Percentiles rank a stretch among this genome's conserved stretches.
These are phyloP conservation scores for Caenorhabditis inopinata DNA, from an alignment of 1,140 invertebrate species.

Conservation along the genomic window DNA sequence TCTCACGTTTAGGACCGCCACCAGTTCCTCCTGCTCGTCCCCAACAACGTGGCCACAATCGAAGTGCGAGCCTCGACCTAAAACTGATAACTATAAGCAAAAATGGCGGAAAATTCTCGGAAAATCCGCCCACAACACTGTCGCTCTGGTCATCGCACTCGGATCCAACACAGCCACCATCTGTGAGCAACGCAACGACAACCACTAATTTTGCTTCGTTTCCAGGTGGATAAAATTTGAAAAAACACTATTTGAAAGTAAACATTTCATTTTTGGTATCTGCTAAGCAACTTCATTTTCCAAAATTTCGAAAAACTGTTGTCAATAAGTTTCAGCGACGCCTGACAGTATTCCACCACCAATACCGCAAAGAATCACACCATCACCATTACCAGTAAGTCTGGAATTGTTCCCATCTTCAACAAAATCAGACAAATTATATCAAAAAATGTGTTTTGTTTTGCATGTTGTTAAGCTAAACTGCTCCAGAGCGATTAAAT, in stretches of 20 bases:
- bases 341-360: conserved; percentile 36
- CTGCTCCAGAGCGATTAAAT: too few species aligned
- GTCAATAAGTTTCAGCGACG: background rate
- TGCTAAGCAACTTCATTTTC: background rate
- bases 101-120: background rate
- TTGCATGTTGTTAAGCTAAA: too few species aligned
- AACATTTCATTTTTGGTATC: background rate
- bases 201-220: background rate
- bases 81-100: conserved; percentile 26
- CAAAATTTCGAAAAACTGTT: background rate
- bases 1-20: conserved; percentile 49
- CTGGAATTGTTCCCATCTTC: too few species aligned
- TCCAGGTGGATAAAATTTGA: background rate
- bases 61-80: conserved; percentile 51
- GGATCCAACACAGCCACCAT: background rate
- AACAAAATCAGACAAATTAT: too few species aligned
- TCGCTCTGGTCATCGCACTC: conserved; percentile 1
- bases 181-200: background rate
- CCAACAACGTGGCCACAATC: conserved; percentile 42
- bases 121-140: background rate
- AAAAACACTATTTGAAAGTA: background rate
- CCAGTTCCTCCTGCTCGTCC: conserved; percentile 51
- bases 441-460: too few species aligned
- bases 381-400: background rate
- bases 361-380: conserved; percentile 36